A percentile compares a stretch with the other conserved stretches of the same genome.
These are phyloP conservation scores for Nycticebus coucang DNA, from an alignment of 2,113 vertebrate species.

Conservation along the genomic window DNA sequence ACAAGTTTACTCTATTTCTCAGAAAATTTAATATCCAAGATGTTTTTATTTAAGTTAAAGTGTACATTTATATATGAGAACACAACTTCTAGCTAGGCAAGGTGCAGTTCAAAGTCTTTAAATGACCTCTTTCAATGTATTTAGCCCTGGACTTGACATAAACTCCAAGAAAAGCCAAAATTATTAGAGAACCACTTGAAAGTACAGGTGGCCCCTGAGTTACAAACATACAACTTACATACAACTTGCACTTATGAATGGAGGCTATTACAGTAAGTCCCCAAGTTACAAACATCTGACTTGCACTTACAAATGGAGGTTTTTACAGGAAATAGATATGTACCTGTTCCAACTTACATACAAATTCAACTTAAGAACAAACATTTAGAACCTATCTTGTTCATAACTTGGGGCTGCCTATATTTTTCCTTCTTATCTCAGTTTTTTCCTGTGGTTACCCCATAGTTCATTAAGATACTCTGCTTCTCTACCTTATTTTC, in stretches of 20 bases:
- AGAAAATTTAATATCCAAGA: not conserved
- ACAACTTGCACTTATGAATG: too few relatives aligned
- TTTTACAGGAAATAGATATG: too few relatives aligned
- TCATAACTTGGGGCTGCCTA: too few relatives aligned
- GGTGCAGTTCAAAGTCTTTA: not conserved
- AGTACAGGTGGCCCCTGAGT: not conserved
- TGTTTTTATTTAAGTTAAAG: slow-evolving; percentile 34
- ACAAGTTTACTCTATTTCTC: not conserved
- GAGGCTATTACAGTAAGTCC: too few relatives aligned
- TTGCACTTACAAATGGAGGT: too few relatives aligned
- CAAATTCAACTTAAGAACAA: too few relatives aligned
- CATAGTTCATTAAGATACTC: slow-evolving; percentile 39
- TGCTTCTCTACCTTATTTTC: not conserved
- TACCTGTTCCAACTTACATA: too few relatives aligned
- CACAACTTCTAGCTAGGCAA: not conserved
- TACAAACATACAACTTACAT: too few relatives aligned
- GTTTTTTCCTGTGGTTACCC: not conserved
- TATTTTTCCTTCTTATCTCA: not conserved
- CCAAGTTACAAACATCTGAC: too few relatives aligned
- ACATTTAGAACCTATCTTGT: too few relatives aligned
- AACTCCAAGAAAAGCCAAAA: not conserved
- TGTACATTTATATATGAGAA: not conserved
- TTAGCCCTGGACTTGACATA: not conserved
- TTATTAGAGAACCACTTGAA: not conserved
- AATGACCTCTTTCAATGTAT: not conserved